Evolutionary conservation across 2,797 vertebrate genomes (phyloP).

Genomic region (Etheostoma perlongum): DNA sequence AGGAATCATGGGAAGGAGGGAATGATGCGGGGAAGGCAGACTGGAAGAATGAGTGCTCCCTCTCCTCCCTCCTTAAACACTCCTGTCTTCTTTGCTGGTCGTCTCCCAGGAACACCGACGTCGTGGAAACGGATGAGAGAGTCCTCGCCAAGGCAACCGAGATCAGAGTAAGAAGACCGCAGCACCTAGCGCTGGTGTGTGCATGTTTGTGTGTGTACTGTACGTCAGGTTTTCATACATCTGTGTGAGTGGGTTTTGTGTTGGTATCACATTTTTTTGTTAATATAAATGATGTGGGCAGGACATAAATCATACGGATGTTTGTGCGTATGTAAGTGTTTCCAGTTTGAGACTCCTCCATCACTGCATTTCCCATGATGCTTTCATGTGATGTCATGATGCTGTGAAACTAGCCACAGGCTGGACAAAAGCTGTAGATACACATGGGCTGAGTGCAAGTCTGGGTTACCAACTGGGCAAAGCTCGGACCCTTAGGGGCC

Average conservation of each 20-base stretch:
- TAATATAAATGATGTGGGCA: neutral
- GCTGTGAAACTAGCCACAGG: constrained; percentile 1
- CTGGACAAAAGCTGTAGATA: neutral
- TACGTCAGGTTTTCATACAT: constrained; percentile 6
- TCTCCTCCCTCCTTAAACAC: constrained; percentile 79
- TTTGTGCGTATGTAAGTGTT: neutral
- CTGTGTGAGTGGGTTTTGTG: constrained; percentile 7
- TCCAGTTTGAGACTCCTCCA: constrained; percentile 16
- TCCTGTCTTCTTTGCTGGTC: constrained; percentile 81
- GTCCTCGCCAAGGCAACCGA: constrained; percentile 72
- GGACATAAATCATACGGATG: neutral
- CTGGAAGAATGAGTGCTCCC: constrained; percentile 71
- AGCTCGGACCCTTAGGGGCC: neutral
- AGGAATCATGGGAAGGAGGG: constrained; percentile 63
- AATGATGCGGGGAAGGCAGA: constrained; percentile 60
- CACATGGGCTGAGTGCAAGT: neutral
- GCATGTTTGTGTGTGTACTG: constrained; percentile 53
- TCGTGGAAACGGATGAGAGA: constrained; percentile 72
- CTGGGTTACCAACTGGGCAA: neutral
- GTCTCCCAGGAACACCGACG: constrained; percentile 69
- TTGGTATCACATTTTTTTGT: neutral
- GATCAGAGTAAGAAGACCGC: constrained; percentile 84
- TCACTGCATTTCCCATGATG: constrained; percentile 59
- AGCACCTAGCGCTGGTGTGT: constrained; percentile 80
- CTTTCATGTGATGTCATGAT: constrained; percentile 50